Evolutionary conservation across 2,797 vertebrate genomes (phyloP).

Genomic region (Schizopygopsis malacanthus): DNA sequence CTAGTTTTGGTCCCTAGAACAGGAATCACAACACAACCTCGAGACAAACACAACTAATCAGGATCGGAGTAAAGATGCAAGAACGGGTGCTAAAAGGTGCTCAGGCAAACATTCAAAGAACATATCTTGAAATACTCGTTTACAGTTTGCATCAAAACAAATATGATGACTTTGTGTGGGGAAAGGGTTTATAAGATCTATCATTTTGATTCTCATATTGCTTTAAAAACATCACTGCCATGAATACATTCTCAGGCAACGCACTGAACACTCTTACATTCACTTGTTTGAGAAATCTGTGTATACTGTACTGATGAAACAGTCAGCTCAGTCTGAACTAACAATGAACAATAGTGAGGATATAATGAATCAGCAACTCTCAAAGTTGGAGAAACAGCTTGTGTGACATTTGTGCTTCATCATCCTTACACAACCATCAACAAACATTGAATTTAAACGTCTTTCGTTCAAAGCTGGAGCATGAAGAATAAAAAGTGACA

Average conservation of each 20-base stretch:
- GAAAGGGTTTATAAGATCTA: conserved; percentile 11
- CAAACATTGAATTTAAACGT: not conserved
- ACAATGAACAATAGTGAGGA: conserved; percentile 27
- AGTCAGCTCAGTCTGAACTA: conserved; percentile 26
- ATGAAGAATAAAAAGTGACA: not conserved
- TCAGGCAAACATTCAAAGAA: conserved; percentile 62
- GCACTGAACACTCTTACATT: conserved; percentile 40
- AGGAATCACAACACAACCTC: conserved; percentile 83
- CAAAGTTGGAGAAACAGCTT: not conserved
- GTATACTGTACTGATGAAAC: conserved; percentile 2
- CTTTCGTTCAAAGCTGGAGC: conserved; percentile 2
- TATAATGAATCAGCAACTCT: conserved; percentile 18
- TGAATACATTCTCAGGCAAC: conserved; percentile 40
- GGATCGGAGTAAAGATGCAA: conserved; percentile 61
- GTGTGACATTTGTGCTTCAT: conserved; percentile 34
- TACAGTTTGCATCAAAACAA: conserved; percentile 83
- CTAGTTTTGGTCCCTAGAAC: conserved; percentile 81
- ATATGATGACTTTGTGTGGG: conserved; percentile 6
- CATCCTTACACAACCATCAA: not conserved
- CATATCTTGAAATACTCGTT: conserved; percentile 77
- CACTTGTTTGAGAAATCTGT: conserved; percentile 33
- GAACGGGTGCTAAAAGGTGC: conserved; percentile 63
- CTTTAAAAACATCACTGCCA: conserved; percentile 37
- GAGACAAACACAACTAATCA: conserved; percentile 82
- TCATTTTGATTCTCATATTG: conserved; percentile 52